Base-by-base conservation (phyloP, 2,888 invertebrate genomes). In the Stratiomys singularior region DNA sequence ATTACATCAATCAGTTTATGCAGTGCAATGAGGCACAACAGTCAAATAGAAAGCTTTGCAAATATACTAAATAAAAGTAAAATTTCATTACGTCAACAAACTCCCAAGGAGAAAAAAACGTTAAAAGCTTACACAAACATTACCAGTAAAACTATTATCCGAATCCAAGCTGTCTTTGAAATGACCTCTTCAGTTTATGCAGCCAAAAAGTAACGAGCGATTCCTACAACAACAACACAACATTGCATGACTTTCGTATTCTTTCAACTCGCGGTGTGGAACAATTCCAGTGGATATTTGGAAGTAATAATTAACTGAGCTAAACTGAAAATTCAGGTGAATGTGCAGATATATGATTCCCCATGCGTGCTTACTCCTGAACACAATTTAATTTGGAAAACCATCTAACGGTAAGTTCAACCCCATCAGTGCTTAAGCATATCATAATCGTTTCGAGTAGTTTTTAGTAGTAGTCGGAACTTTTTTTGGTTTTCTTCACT, bases 381-480 rank as follows among this genome's bases (percentile, higher is more conserved):
- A 9, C 9, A 63, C 21, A 13, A 27, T 63, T 23, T 63, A 37
- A 37, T 66, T 66, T 66, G 66, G 66, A 69, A 69, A 69, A 69
- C 47, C 47, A 69, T 69, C 69, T 69, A 69, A 69, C 69, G 69
- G 69, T 69, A 25, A 69, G 46, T 69, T 27, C 52, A 30, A 46
- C 60, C 63, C 28, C 58, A 30, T 67, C 58, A 44, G 21, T 72
- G 63, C 44, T 37, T 37, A 66, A 30, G 66, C 66, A 66, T 66
- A 66, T 66, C 66, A 37, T 66, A 66, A 66, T 66, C 21, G 37
- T 37, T 66, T 44, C 37, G 15, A 15, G 64, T 3, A 23, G 64
- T 15, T 64, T 64, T 28, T n/a, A 11, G 9, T 44, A 9, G 46
- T 18, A 5, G 60, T 25, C 23, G 60, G 60, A 25, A 13, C 60